Percentiles rank a stretch among this genome's conserved stretches.
phyloP scores from a whole-genome alignment of 2,797 vertebrate genomes.

The Leptoclinus maculatus region DNA sequence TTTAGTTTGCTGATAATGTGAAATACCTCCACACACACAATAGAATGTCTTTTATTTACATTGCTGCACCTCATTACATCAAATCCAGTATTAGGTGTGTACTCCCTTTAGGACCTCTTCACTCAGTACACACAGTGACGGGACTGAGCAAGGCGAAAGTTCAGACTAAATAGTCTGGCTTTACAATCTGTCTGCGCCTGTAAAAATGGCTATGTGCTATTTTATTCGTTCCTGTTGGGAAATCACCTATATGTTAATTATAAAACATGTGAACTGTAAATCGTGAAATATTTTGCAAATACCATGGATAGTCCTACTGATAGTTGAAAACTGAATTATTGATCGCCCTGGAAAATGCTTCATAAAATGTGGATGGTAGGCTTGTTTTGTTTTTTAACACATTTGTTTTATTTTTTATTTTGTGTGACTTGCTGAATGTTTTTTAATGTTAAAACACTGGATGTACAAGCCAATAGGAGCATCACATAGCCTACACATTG shows the following conservation, averaged over 20 bases:
- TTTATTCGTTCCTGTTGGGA: slow-evolving; percentile 81
- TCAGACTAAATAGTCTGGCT: slow-evolving; percentile 88
- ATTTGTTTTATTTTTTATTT: slow-evolving; percentile 65
- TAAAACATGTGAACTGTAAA: slow-evolving; percentile 84
- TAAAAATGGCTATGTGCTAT: slow-evolving; percentile 81
- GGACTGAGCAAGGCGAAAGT: slow-evolving; percentile 90
- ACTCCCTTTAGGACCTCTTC: slow-evolving; percentile 91
- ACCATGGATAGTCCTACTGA: slow-evolving; percentile 75
- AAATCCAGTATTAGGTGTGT: slow-evolving; percentile 90
- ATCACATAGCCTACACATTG: slow-evolving; percentile 60
- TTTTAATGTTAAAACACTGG: slow-evolving; percentile 78
- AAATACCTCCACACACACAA: slow-evolving; percentile 70
- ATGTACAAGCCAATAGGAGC: slow-evolving; percentile 58
- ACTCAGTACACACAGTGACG: slow-evolving; percentile 83
- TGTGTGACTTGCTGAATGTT: slow-evolving; percentile 83
- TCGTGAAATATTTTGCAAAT: slow-evolving; percentile 79
- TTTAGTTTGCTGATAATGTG: slow-evolving; percentile 90
- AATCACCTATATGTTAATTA: slow-evolving; percentile 79
- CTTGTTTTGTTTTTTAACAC: slow-evolving; percentile 59
- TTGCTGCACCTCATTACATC: slow-evolving; percentile 86
- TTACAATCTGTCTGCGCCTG: slow-evolving; percentile 80
- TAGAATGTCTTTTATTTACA: slow-evolving; percentile 58
- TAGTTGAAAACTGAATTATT: slow-evolving; percentile 70
- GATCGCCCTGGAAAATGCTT: slow-evolving; percentile 65
- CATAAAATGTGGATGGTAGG: slow-evolving; percentile 68